Percentiles rank a stretch among this genome's conserved stretches.
phyloP scores from a whole-genome alignment of 2,888 invertebrate species.

The Plemyria rubiginata region DNA sequence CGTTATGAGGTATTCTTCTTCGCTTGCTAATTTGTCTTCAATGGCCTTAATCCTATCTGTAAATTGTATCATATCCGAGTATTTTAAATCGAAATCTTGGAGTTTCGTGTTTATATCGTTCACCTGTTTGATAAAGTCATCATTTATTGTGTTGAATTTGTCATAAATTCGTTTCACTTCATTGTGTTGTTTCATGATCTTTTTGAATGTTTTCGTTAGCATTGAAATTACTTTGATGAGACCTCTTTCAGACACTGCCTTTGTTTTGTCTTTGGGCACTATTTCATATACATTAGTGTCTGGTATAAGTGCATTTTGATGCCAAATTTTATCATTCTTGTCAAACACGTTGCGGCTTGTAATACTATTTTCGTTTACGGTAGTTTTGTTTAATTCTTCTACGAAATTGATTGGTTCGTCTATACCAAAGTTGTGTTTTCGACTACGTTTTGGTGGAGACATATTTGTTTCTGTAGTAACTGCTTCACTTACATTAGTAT shows the following conservation, averaged over 20 bases:
- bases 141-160: conserved; percentile 52
- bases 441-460: conserved; percentile 56
- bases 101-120: conserved; percentile 55
- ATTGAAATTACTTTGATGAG: conserved; percentile 71
- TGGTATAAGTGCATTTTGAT: conserved; percentile 52
- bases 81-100: conserved; percentile 67
- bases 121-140: conserved; percentile 60
- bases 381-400: conserved; percentile 53
- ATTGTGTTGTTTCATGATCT: conserved; percentile 70
- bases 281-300: conserved; percentile 59
- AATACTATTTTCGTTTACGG: conserved; percentile 42
- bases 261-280: conserved; percentile 54
- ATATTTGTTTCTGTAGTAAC: conserved; percentile 21
- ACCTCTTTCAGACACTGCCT: conserved; percentile 65
- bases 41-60: conserved; percentile 59
- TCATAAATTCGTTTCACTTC: conserved; percentile 67
- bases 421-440: conserved; percentile 55
- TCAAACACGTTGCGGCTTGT: conserved; percentile 56
- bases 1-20: conserved; percentile 55
- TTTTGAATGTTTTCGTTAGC: conserved; percentile 74
- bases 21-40: conserved; percentile 53
- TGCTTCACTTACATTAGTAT: conserved; percentile 10
- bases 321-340: conserved; percentile 61
- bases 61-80: conserved; percentile 55
- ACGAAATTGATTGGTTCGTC: conserved; percentile 47